Conservation (phyloP, 2,113 vertebrate genomes). For the Rhineura floridana region DNA sequence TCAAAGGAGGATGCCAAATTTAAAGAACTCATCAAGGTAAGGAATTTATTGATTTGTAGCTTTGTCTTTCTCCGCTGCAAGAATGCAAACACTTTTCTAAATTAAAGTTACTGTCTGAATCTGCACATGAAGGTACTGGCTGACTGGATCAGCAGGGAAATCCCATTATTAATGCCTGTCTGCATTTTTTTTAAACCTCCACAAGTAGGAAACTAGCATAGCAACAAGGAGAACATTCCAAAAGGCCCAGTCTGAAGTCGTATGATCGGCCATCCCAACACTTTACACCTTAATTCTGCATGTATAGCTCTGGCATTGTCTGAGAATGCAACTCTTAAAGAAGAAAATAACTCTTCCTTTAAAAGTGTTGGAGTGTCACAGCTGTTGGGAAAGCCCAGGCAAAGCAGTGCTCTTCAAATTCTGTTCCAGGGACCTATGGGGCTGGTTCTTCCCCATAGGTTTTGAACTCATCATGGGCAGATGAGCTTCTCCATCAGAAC, state of each 20-base stretch:
- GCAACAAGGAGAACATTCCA: not conserved
- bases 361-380: not conserved
- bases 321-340: no score
- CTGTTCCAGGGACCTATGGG: not conserved
- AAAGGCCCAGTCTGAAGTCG: not conserved
- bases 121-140: not conserved
- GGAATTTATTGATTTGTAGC: not conserved
- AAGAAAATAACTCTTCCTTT: not conserved
- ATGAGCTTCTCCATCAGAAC: not conserved
- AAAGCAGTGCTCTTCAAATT: not conserved
- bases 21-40: conserved; percentile 94
- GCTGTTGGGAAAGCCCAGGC: not conserved
- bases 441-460: not conserved
- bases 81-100: not conserved
- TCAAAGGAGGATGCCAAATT: conserved; percentile 91
- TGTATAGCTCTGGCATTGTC: not conserved
- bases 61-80: not conserved
- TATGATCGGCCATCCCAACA: not conserved
- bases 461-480: not conserved
- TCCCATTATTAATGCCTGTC: no score
- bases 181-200: not conserved
- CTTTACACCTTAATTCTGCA: not conserved
- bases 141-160: no score
- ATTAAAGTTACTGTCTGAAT: not conserved
- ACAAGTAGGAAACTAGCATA: not conserved